Evolutionary conservation across 2,113 vertebrate species (phyloP).

Genomic region (Saimiri boliviensis): DNA sequence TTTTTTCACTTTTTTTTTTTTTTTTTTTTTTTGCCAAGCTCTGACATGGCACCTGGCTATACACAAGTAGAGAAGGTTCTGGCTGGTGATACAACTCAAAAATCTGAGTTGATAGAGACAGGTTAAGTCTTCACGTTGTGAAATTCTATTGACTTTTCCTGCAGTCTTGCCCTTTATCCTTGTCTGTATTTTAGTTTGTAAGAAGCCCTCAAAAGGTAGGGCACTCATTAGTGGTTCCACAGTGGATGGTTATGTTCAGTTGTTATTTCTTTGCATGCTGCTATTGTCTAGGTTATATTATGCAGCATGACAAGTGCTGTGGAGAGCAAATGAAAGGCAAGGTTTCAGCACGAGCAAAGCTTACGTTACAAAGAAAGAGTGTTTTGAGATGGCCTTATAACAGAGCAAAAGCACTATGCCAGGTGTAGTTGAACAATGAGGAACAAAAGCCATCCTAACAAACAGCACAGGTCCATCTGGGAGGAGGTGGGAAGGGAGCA

Average conservation of each 20-base stretch:
- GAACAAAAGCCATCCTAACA: neutral
- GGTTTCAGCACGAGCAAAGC: neutral
- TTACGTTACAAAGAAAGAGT: neutral
- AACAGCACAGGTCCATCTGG: neutral
- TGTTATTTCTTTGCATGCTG: neutral
- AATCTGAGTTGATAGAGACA: conserved; percentile 24
- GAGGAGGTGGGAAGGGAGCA: accelerated
- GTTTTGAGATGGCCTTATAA: conserved; percentile 53
- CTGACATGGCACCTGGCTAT: neutral
- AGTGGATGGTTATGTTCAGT: neutral
- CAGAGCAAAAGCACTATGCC: neutral
- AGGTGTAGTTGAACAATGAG: conserved; percentile 17
- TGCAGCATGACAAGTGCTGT: neutral
- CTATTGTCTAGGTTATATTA: conserved; percentile 27
- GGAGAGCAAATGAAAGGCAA: conserved; percentile 20
- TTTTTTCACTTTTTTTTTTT: neutral
- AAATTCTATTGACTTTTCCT: conserved; percentile 40
- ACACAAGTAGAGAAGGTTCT: neutral
- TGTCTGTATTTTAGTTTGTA: neutral
- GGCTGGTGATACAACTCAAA: neutral
- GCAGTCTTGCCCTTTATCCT: conserved; percentile 40
- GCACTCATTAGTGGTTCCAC: conserved; percentile 6
- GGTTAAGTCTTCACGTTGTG: conserved; percentile 44
- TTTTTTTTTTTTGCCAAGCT: neutral
- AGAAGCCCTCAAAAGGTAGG: conserved; percentile 35